Conservation (phyloP, 2,113 vertebrate species). For the Bucco capensis region DNA sequence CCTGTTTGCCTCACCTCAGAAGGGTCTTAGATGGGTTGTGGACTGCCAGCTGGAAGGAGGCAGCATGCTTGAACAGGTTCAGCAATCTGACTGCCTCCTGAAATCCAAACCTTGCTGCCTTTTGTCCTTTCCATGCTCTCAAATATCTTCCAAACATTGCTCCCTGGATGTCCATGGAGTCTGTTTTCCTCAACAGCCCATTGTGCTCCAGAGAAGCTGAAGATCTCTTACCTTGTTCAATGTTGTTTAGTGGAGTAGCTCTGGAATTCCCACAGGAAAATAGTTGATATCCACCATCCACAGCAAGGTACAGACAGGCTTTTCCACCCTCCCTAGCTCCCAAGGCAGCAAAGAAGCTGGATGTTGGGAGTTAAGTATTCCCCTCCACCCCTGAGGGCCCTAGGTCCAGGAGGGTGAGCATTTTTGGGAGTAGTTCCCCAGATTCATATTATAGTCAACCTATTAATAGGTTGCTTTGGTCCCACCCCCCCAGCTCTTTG, state of each 20-base stretch:
- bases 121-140: background rate
- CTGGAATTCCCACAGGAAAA: background rate
- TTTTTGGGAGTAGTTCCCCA: slow-evolving; percentile 38
- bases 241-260: background rate
- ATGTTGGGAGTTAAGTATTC: slow-evolving; percentile 46
- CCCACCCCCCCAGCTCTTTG: slow-evolving; percentile 34
- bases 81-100: background rate
- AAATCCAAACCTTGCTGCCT: background rate
- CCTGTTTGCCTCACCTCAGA: background rate
- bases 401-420: slow-evolving; percentile 27
- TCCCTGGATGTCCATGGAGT: background rate
- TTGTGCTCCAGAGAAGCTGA: background rate
- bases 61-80: background rate
- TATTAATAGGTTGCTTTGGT: slow-evolving; percentile 48
- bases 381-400: slow-evolving; percentile 6
- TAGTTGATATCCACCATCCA: background rate
- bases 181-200: background rate
- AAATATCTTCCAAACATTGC: background rate
- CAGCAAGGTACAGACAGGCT: slow-evolving; percentile 10
- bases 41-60: background rate
- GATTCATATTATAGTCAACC: slow-evolving; percentile 42
- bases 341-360: background rate
- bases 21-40: background rate
- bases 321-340: slow-evolving; percentile 34
- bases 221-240: background rate